Base-by-base conservation (phyloP, 2,888 invertebrate genomes). In the Chrysolina haemoptera region DNA sequence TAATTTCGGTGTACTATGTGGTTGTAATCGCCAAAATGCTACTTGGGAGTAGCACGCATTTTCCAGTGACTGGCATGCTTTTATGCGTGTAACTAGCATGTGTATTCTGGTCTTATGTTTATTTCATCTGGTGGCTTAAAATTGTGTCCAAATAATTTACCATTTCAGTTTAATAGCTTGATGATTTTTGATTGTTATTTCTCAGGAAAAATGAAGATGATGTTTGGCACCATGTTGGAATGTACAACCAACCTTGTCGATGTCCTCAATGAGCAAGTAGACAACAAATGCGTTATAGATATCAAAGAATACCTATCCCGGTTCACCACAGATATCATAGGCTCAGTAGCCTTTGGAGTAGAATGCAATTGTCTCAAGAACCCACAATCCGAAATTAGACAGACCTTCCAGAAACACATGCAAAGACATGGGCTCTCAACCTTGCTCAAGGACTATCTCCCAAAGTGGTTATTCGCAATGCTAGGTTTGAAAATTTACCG, bases 171-270 rank as follows among this genome's bases (percentile, higher is more conserved):
- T n/a, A n/a, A n/a, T n/a, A n/a, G n/a, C n/a, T n/a, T n/a, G n/a
- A n/a, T n/a, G n/a, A n/a, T n/a, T n/a, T n/a, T n/a, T n/a, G n/a
- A n/a, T n/a, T n/a, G n/a, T n/a, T 27, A 16, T 22, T 10, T 72
- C 68, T 89, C 92, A 0, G 92, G 91, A 10, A 93, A 93, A 84
- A 87, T 94, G 77, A 93, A 92, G 84, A 89, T 88, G 27, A 92
- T 93, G 91, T 93, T 91, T 79, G 88, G 88, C 0, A 89, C 91
- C 0, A 88, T 93, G 10, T 88, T 90, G 41, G 87, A 89, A 46
- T 90, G 91, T 67, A 82, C 78, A 12, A 80, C 77, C 5, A 79
- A 68, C 65, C 73, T 71, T 8, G 76, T 80, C 9, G 69, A 81
- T n/a, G 75, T 75, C 20, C 67, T 79, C 0, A 20, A 73, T 11